Percentiles rank a stretch among this genome's conserved stretches.
phyloP scores from a whole-genome alignment of 2,797 vertebrate species.

The Loris lydekkerianus region DNA sequence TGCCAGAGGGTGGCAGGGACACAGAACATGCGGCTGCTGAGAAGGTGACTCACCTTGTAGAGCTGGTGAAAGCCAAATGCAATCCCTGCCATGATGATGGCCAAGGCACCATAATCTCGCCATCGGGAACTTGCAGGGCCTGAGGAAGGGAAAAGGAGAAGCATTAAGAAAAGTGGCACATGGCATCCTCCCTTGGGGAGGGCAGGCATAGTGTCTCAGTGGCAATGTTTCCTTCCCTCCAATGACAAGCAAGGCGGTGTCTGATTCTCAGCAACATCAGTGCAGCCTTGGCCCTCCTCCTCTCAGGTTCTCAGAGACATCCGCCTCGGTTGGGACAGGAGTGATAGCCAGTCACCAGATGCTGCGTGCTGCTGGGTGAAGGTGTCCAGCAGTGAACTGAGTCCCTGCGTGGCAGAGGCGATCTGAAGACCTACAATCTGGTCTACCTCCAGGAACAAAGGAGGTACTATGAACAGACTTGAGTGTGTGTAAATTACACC shows the following conservation, averaged over 20 bases:
- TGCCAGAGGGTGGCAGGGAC: too few relatives aligned
- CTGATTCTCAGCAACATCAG: fast-evolving
- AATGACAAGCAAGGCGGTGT: fast-evolving
- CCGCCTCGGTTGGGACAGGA: not conserved
- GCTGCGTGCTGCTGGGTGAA: not conserved
- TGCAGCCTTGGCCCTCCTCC: not conserved
- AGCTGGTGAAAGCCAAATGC: conserved; percentile 97
- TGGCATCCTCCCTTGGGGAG: fast-evolving
- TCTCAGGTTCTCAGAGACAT: not conserved
- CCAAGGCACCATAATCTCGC: conserved; percentile 96
- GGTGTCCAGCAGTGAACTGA: not conserved
- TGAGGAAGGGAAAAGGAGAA: conserved; percentile 79
- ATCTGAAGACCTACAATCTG: fast-evolving
- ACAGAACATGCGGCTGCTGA: fast-evolving
- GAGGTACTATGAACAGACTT: fast-evolving
- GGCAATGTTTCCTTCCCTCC: not conserved
- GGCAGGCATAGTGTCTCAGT: not conserved
- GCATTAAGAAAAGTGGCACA: not conserved
- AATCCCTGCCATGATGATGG: conserved; percentile 96
- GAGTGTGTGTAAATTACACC: fast-evolving
- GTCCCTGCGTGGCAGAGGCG: not conserved
- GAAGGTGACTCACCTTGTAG: conserved; percentile 92
- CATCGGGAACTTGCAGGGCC: conserved; percentile 94
- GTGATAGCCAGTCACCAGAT: not conserved
- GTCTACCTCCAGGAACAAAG: not conserved